Percentiles rank a stretch among this genome's conserved stretches.
Conservation (phyloP, 2,797 vertebrate genomes). For the Anguilla marmorata region DNA sequence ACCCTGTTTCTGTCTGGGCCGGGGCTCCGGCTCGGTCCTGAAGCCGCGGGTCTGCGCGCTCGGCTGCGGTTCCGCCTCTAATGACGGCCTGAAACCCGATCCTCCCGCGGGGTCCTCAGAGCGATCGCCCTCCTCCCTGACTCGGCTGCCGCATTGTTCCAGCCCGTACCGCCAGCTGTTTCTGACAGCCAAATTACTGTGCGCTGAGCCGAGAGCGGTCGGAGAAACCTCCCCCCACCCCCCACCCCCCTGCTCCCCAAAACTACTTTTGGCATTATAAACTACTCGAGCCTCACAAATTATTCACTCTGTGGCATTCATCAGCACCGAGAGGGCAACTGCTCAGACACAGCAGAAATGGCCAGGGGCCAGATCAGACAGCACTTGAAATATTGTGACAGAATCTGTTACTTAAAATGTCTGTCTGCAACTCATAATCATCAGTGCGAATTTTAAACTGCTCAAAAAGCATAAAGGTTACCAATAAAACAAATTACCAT, state of each 20-base stretch:
- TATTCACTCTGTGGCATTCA: not conserved
- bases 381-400: not conserved
- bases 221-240: conserved; percentile 43
- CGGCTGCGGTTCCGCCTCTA: conserved; percentile 41
- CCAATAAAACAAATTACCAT: not conserved
- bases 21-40: conserved; percentile 45
- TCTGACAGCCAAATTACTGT: conserved; percentile 55
- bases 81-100: conserved; percentile 50
- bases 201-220: conserved; percentile 51
- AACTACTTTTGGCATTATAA: not conserved
- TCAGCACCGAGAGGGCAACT: not conserved
- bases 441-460: not conserved
- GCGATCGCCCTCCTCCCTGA: conserved; percentile 52
- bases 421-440: not conserved
- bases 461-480: not conserved
- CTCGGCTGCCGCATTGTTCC: conserved; percentile 54
- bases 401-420: not conserved
- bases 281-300: not conserved
- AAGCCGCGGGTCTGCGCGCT: conserved; percentile 43
- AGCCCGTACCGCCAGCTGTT: conserved; percentile 54
- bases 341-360: not conserved
- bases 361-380: not conserved
- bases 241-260: not conserved
- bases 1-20: not conserved
- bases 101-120: conserved; percentile 50